Percentiles rank a stretch among this genome's conserved stretches.
These are phyloP conservation scores for Acanthosepion esculentum DNA, from an alignment of 2,888 invertebrate species.

Conservation along the genomic window DNA sequence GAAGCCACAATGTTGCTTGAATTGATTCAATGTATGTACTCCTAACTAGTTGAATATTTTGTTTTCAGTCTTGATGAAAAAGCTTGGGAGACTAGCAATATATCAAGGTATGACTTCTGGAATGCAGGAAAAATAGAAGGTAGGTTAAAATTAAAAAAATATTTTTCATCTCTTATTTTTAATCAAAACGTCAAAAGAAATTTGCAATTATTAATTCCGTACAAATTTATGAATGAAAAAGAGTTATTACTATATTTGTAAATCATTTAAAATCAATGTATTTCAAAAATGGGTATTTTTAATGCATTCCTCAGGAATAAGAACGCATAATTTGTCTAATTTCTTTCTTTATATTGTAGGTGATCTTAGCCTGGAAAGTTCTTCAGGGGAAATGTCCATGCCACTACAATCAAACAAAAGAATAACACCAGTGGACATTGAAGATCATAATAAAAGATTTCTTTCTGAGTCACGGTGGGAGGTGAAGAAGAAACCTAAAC, in stretches of 20 bases:
- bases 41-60: background rate
- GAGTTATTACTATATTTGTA: too few relatives aligned
- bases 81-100: background rate
- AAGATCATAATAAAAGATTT: background rate
- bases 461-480: background rate
- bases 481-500: background rate
- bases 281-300: too few relatives aligned
- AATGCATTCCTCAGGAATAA: too few relatives aligned
- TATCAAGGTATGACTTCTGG: slow-evolving; percentile 38
- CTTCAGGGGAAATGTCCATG: background rate
- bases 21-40: too few relatives aligned
- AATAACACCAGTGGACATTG: background rate
- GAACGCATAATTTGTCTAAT: background rate
- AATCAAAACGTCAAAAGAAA: too few relatives aligned
- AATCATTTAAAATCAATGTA: too few relatives aligned
- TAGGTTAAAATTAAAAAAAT: background rate
- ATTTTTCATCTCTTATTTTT: too few relatives aligned
- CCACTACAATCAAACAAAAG: background rate
- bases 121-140: slow-evolving; percentile 36
- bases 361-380: slow-evolving; percentile 36
- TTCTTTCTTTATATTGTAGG: background rate
- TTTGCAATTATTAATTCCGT: too few relatives aligned
- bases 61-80: slow-evolving; percentile 36
- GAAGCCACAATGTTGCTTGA: too few relatives aligned
- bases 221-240: too few relatives aligned